Evolutionary conservation across 2,888 invertebrate genomes (phyloP).

Genomic region (Apantesis nais): DNA sequence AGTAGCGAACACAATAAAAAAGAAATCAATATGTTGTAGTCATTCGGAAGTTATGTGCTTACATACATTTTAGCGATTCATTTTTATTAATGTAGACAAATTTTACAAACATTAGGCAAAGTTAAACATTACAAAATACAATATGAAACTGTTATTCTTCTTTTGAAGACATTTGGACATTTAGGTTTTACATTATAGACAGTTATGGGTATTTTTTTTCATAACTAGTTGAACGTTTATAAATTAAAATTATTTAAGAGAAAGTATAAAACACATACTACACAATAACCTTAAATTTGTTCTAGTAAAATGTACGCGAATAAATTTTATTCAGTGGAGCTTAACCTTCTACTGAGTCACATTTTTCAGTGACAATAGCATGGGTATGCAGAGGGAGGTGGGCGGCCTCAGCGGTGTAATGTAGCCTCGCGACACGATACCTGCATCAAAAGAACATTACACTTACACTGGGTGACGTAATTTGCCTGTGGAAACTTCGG

Average conservation of each 20-base stretch:
- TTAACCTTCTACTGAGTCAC: slow-evolving; percentile 33
- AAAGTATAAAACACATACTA: neutral
- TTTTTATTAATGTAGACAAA: too few relatives aligned
- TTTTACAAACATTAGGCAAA: too few relatives aligned
- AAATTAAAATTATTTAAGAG: neutral
- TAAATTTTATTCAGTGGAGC: slow-evolving; percentile 22
- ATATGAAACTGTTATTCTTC: too few relatives aligned
- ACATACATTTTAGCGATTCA: too few relatives aligned
- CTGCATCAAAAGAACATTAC: slow-evolving; percentile 46
- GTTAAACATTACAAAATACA: too few relatives aligned
- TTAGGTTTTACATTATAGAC: too few relatives aligned
- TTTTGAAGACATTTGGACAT: too few relatives aligned
- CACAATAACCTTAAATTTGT: neutral
- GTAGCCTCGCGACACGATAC: slow-evolving; percentile 50
- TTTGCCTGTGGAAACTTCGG: slow-evolving; percentile 30
- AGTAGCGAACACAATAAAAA: too few relatives aligned
- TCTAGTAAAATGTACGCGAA: neutral
- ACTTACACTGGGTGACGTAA: slow-evolving; percentile 27
- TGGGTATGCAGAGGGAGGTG: slow-evolving; percentile 26
- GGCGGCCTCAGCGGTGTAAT: slow-evolving; percentile 51
- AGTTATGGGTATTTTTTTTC: too few relatives aligned
- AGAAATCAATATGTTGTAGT: too few relatives aligned
- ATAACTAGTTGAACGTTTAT: neutral
- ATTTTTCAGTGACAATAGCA: slow-evolving; percentile 47
- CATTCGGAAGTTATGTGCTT: too few relatives aligned